phyloP scores from a whole-genome alignment of 2,113 vertebrate species.

The Saguinus imperator region DNA sequence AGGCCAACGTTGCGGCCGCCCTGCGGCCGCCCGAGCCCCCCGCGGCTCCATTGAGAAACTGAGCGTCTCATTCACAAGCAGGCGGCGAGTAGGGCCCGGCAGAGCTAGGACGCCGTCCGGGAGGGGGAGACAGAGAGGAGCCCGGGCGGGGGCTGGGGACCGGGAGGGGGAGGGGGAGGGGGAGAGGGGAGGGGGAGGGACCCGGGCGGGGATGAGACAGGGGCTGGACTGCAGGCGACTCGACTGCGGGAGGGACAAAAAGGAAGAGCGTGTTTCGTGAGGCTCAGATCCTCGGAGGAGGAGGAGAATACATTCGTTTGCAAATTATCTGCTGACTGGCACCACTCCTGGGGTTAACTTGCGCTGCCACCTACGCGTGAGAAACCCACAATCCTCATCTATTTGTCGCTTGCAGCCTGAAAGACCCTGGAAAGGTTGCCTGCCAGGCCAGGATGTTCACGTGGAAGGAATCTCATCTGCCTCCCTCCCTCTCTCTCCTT shows the following conservation, averaged over 20 bases:
- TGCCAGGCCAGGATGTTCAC: not conserved
- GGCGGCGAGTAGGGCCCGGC: not conserved
- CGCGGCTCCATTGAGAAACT: conserved; percentile 74
- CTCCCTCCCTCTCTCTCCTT: not conserved
- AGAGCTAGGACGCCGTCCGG: not conserved
- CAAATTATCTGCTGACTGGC: not conserved
- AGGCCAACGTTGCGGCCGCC: conserved; percentile 39
- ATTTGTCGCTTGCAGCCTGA: not conserved
- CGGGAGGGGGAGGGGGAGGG: conserved; percentile 26
- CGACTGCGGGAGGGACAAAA: not conserved
- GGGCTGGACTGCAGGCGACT: not conserved
- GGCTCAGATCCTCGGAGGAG: not conserved
- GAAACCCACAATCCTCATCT: not conserved
- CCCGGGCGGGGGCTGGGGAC: not conserved
- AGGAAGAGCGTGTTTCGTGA: not conserved
- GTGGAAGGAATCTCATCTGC: not conserved
- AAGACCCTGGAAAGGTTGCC: not conserved
- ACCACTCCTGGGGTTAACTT: not conserved
- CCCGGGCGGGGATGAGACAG: no score
- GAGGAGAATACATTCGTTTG: not conserved
- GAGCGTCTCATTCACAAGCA: conserved; percentile 68
- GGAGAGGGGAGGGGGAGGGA: not conserved
- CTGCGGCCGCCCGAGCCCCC: conserved; percentile 27
- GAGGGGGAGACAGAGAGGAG: conserved; percentile 49
- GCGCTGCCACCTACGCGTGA: not conserved